Conservation (phyloP, 2,888 invertebrate genomes). For the Sarcophaga carnaria region DNA sequence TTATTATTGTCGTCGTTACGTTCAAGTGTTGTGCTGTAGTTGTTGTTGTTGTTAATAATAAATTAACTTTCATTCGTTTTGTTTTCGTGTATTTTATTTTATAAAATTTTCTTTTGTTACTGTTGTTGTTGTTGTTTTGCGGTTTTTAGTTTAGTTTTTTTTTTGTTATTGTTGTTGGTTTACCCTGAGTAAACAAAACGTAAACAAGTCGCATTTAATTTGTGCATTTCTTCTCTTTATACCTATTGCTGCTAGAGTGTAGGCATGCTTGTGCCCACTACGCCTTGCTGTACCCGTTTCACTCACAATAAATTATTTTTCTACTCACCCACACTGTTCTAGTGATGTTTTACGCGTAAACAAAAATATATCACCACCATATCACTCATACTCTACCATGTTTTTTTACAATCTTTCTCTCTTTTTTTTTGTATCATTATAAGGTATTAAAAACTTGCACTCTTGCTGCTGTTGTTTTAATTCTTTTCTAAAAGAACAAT, state of each 20-base stretch:
- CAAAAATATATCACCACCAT: neutral
- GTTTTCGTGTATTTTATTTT: neutral
- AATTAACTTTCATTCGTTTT: slow-evolving; percentile 28
- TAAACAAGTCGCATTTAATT: slow-evolving; percentile 56
- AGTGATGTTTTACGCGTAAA: slow-evolving; percentile 6
- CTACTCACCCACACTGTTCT: neutral
- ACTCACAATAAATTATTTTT: slow-evolving; percentile 22
- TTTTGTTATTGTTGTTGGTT: slow-evolving; percentile 29
- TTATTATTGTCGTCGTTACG: slow-evolving; percentile 3
- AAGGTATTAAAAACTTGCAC: neutral
- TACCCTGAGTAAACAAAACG: slow-evolving; percentile 61
- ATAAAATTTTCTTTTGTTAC: neutral
- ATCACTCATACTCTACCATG: neutral
- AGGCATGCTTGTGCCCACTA: slow-evolving; percentile 23
- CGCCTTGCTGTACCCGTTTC: neutral
- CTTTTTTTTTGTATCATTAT: too few relatives aligned
- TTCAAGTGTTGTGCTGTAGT: neutral
- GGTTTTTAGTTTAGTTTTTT: neutral
- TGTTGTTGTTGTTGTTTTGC: neutral
- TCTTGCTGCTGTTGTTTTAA: slow-evolving; percentile 33
- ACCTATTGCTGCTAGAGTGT: neutral
- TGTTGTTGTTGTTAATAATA: slow-evolving; percentile 34
- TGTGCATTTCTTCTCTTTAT: slow-evolving; percentile 9
- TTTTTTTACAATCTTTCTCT: neutral
- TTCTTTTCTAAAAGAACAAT: slow-evolving; percentile 40